A percentile compares a stretch with the other conserved stretches of the same genome.
Evolutionary conservation across 2,113 vertebrate species (phyloP).

Genomic region (Sporophila hypoxantha): DNA sequence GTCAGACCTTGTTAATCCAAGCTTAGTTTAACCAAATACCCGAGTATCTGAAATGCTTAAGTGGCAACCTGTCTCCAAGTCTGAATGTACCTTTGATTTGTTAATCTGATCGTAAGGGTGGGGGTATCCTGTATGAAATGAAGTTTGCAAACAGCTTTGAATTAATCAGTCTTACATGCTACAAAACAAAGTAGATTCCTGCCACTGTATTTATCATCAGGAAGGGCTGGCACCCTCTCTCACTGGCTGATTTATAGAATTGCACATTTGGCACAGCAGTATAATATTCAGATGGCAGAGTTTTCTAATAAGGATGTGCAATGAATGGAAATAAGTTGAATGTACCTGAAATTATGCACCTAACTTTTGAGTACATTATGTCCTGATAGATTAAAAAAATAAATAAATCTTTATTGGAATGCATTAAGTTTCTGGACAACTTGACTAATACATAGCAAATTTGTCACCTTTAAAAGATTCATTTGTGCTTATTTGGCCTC

Average conservation of each 20-base stretch:
- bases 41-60: conserved; percentile 51
- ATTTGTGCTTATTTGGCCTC: background rate
- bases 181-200: conserved; percentile 50
- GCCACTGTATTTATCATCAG: conserved; percentile 28
- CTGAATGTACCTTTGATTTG: conserved; percentile 55
- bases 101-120: conserved; percentile 50
- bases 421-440: conserved; percentile 1
- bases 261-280: conserved; percentile 20
- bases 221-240: conserved; percentile 20
- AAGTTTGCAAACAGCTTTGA: conserved; percentile 57
- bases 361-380: background rate
- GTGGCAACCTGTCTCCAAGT: conserved; percentile 45
- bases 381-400: background rate
- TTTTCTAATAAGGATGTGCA: conserved; percentile 35
- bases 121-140: conserved; percentile 27
- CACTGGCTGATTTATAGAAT: conserved; percentile 36
- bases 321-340: conserved; percentile 31
- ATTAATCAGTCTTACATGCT: conserved; percentile 47
- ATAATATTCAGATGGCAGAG: conserved; percentile 15
- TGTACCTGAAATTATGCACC: conserved; percentile 16
- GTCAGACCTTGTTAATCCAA: conserved; percentile 64
- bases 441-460: background rate
- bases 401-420: background rate
- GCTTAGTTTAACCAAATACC: conserved; percentile 52
- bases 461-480: background rate